These are phyloP conservation scores for Encarsia formosa DNA, from an alignment of 2,888 invertebrate species.

Conservation along the genomic window DNA sequence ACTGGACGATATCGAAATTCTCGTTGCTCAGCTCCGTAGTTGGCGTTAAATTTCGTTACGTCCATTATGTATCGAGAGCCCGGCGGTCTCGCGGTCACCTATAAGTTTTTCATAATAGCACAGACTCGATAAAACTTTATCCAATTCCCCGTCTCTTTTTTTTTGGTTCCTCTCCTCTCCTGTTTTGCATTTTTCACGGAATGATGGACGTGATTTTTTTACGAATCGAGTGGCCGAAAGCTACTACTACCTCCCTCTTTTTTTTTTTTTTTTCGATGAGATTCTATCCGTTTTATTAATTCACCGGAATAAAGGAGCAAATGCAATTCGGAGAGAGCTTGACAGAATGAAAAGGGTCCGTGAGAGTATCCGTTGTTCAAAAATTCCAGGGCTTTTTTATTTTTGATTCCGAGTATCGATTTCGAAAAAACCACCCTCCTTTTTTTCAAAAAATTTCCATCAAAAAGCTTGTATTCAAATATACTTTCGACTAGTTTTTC, in stretches of 20 bases:
- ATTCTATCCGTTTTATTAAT: no score
- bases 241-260: not conserved
- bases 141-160: not conserved
- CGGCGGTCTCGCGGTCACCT: conserved; percentile 17
- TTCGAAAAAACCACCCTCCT: no score
- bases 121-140: conserved; percentile 11
- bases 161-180: not conserved
- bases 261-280: not conserved
- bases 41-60: conserved; percentile 30
- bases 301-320: no score
- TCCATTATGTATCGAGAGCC: conserved; percentile 15
- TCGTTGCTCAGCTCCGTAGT: conserved; percentile 26
- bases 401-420: no score
- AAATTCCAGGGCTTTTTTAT: no score
- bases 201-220: conserved; percentile 12
- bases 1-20: conserved; percentile 3
- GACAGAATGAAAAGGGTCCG: no score
- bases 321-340: no score
- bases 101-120: not conserved
- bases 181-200: conserved; percentile 16
- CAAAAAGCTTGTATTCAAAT: no score
- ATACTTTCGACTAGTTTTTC: no score
- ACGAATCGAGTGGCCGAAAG: conserved; percentile 7
- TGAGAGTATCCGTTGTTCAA: no score
- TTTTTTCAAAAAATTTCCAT: no score